phyloP scores from a whole-genome alignment of 2,888 invertebrate species.

The Empis stercorea region DNA sequence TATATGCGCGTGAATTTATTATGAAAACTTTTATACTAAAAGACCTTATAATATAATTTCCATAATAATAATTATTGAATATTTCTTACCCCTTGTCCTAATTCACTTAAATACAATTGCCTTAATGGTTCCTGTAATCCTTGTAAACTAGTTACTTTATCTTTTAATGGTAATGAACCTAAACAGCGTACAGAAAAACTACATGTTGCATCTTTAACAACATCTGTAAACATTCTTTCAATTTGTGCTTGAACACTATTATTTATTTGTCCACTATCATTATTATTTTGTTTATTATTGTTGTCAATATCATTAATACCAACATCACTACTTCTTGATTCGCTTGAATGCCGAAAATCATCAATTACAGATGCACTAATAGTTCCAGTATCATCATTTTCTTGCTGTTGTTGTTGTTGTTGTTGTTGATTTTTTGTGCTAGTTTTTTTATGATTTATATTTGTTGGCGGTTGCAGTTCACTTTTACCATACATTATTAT shows the following conservation, averaged over 20 bases:
- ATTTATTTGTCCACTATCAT: constrained; percentile 35
- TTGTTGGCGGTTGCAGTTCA: constrained; percentile 21
- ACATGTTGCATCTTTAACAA: constrained; percentile 50
- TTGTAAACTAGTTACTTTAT: constrained; percentile 68
- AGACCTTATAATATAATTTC: too few species aligned
- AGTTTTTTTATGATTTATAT: not conserved
- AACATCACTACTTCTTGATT: constrained; percentile 5
- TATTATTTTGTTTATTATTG: constrained; percentile 20
- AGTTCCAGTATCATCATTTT: not conserved
- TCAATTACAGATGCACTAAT: not conserved
- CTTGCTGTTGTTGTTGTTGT: not conserved
- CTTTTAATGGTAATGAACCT: constrained; percentile 64
- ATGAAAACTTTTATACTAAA: too few species aligned
- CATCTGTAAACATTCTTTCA: constrained; percentile 71
- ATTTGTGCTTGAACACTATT: constrained; percentile 76
- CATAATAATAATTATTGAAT: too few species aligned
- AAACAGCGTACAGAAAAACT: constrained; percentile 66
- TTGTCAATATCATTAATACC: constrained; percentile 27
- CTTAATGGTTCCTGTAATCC: constrained; percentile 70
- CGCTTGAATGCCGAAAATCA: too few species aligned
- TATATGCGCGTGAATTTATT: too few species aligned
- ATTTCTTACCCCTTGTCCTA: constrained; percentile 29
- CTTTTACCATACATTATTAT: constrained; percentile 37
- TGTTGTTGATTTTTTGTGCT: not conserved
- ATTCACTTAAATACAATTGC: constrained; percentile 47